phyloP scores from a whole-genome alignment of 2,888 invertebrate species.

The Yponomeuta evonymella region DNA sequence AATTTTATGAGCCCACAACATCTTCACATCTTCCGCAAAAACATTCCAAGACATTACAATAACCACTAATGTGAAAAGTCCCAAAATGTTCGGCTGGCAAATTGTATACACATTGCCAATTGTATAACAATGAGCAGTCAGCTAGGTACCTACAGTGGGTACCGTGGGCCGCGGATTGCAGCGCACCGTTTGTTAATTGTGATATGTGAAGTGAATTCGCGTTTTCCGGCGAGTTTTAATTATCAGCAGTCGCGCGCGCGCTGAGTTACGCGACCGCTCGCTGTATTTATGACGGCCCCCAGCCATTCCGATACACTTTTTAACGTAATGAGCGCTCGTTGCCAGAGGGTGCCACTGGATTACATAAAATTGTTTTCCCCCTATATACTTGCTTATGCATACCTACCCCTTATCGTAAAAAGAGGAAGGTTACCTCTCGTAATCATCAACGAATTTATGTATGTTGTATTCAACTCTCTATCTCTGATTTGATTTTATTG shows the following conservation, averaged over 20 bases:
- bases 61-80: constrained; percentile 5
- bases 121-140: background rate
- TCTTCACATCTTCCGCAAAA: too few relatives aligned
- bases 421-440: background rate
- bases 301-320: constrained; percentile 73
- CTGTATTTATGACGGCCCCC: constrained; percentile 70
- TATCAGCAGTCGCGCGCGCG: constrained; percentile 69
- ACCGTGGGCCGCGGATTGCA: constrained; percentile 15
- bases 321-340: constrained; percentile 63
- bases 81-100: background rate
- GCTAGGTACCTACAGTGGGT: background rate
- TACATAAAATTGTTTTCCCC: constrained; percentile 12
- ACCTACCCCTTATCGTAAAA: background rate
- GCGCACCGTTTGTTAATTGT: constrained; percentile 57
- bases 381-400: constrained; percentile 3
- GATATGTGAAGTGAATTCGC: constrained; percentile 67
- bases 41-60: background rate
- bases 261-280: constrained; percentile 76
- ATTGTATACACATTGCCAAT: constrained; percentile 14
- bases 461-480: background rate
- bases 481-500: background rate
- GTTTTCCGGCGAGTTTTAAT: constrained; percentile 75
- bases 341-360: constrained; percentile 11
- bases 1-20: too few relatives aligned
- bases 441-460: background rate